These are phyloP conservation scores for Araneus ventricosus DNA, from an alignment of 1,140 invertebrate species.

Conservation along the genomic window DNA sequence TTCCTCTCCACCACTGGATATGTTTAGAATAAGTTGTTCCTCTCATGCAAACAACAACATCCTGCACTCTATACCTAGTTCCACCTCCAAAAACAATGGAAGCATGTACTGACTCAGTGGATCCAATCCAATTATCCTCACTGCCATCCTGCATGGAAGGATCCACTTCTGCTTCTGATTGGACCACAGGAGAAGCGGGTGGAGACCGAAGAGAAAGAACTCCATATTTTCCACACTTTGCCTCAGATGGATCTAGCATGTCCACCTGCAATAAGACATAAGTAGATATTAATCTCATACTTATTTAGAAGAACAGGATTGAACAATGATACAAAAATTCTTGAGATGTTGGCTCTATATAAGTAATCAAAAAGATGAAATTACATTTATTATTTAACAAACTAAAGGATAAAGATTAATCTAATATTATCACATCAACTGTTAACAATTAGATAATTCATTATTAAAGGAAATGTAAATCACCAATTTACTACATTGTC, in stretches of 20 bases:
- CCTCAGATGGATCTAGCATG: conserved; percentile 75
- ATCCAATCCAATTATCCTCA: conserved; percentile 67
- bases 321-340: background rate
- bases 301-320: background rate
- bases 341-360: background rate
- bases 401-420: too few species aligned
- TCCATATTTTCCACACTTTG: conserved; percentile 71
- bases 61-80: conserved; percentile 87
- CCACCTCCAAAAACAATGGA: conserved; percentile 19
- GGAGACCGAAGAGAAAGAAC: conserved; percentile 76
- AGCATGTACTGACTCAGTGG: conserved; percentile 42
- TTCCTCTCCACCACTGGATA: conserved; percentile 76
- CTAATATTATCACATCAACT: too few species aligned
- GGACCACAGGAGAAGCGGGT: conserved; percentile 72
- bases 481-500: too few species aligned
- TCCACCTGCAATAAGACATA: conserved; percentile 75
- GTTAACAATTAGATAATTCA: too few species aligned
- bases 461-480: too few species aligned
- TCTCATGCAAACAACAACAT: conserved; percentile 85
- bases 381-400: too few species aligned
- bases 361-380: too few species aligned
- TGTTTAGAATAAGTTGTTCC: conserved; percentile 78
- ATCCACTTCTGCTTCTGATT: conserved; percentile 47
- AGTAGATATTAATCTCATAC: background rate
- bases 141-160: conserved; percentile 31